These are phyloP conservation scores for Solenopsis invicta DNA, from an alignment of 1,140 invertebrate species.

Conservation along the genomic window DNA sequence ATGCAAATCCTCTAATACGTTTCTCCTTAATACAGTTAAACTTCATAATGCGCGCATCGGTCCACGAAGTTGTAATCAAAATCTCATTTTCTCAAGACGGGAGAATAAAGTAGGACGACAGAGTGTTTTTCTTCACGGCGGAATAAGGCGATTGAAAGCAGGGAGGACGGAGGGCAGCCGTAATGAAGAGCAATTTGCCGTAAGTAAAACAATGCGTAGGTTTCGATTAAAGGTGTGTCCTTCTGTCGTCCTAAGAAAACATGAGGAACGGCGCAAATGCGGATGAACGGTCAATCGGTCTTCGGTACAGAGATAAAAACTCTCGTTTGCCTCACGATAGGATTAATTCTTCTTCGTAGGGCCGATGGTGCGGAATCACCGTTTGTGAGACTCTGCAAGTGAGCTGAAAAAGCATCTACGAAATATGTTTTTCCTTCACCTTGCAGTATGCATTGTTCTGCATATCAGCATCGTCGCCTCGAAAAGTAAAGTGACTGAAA, in stretches of 20 bases:
- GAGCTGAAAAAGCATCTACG: background rate
- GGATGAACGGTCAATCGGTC: background rate
- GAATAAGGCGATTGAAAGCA: background rate
- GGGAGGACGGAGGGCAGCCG: background rate
- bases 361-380: background rate
- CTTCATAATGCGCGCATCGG: background rate
- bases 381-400: background rate
- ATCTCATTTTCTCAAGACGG: slow-evolving; percentile 9
- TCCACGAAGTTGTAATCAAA: background rate
- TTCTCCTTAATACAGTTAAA: background rate
- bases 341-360: slow-evolving; percentile 9
- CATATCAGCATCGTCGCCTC: background rate
- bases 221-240: slow-evolving; percentile 29
- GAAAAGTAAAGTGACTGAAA: background rate
- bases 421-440: background rate
- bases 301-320: background rate
- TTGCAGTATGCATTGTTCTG: background rate
- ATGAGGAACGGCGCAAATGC: slow-evolving; percentile 8
- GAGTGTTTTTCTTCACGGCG: slow-evolving; percentile 2
- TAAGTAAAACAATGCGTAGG: slow-evolving; percentile 26
- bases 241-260: background rate
- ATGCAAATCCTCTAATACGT: background rate
- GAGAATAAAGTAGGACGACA: background rate
- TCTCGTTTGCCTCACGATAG: background rate
- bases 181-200: slow-evolving; percentile 19